Evolutionary conservation across 1,140 invertebrate genomes (phyloP).

Genomic region (Ips nitidus): DNA sequence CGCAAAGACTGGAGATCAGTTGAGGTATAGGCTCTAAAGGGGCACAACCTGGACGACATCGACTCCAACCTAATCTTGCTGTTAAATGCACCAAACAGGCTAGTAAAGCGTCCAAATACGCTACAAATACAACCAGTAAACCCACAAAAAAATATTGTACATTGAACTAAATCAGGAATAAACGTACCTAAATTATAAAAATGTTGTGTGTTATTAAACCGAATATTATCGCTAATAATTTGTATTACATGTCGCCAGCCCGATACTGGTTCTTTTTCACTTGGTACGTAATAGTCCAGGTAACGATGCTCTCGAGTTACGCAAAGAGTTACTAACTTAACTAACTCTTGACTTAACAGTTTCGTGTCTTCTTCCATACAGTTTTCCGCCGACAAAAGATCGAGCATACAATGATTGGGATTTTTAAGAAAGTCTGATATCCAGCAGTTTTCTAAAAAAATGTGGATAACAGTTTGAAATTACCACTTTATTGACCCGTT

Average conservation of each 20-base stretch:
- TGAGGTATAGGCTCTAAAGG: slow-evolving; percentile 31
- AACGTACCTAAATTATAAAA: slow-evolving; percentile 59
- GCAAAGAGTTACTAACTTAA: slow-evolving; percentile 45
- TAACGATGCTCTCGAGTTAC: slow-evolving; percentile 45
- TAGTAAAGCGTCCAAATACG: slow-evolving; percentile 57
- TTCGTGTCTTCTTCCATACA: slow-evolving; percentile 39
- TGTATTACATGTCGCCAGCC: slow-evolving; percentile 47
- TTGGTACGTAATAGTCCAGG: slow-evolving; percentile 37
- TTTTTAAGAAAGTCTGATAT: slow-evolving; percentile 45
- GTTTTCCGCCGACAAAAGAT: slow-evolving; percentile 38
- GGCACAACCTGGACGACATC: slow-evolving; percentile 44
- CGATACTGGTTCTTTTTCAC: background rate
- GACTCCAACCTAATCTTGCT: slow-evolving; percentile 54
- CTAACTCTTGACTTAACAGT: slow-evolving; percentile 43
- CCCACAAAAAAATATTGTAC: background rate
- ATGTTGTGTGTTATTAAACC: slow-evolving; percentile 52
- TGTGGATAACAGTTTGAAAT: background rate
- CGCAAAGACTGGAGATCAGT: slow-evolving; percentile 49
- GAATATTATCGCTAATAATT: slow-evolving; percentile 48
- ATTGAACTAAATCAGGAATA: background rate
- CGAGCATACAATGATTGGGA: slow-evolving; percentile 38
- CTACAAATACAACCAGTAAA: slow-evolving; percentile 44
- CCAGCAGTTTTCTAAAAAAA: slow-evolving; percentile 40
- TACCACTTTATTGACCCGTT: background rate
- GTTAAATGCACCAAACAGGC: slow-evolving; percentile 57